A percentile compares a stretch with the other conserved stretches of the same genome.
Evolutionary conservation across 2,888 invertebrate species (phyloP).

Genomic region (Limnephilus marmoratus): DNA sequence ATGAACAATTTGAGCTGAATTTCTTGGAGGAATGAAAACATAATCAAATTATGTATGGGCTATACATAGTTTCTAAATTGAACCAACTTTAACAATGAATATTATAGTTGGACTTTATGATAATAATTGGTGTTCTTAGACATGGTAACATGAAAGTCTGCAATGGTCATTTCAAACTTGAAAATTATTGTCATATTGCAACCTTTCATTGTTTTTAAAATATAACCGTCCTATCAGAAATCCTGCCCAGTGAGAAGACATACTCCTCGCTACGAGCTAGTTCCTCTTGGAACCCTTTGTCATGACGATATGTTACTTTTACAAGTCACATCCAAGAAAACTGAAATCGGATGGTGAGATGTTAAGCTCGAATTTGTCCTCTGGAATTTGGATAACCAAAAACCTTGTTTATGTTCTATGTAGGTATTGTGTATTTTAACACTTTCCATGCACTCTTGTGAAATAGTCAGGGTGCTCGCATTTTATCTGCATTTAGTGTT

Average conservation of each 20-base stretch:
- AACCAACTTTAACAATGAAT: neutral
- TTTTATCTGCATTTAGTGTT: slow-evolving; percentile 31
- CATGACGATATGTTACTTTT: neutral
- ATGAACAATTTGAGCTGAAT: slow-evolving; percentile 24
- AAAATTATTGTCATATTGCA: neutral
- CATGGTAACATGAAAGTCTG: neutral
- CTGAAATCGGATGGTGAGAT: neutral
- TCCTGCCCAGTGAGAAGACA: neutral
- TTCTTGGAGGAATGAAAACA: slow-evolving; percentile 41
- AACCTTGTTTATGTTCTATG: neutral
- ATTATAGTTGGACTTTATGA: neutral
- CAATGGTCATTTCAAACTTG: neutral
- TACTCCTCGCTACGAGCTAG: neutral
- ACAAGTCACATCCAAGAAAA: neutral
- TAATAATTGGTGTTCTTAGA: neutral
- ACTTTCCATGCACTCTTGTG: neutral
- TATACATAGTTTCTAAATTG: neutral
- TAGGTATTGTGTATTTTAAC: neutral
- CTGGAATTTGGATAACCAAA: neutral
- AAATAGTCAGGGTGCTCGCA: neutral
- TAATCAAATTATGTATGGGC: neutral
- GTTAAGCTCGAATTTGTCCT: neutral
- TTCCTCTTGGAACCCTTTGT: neutral
- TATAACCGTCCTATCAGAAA: neutral
- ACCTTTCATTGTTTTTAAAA: neutral